Evolutionary conservation across 2,888 invertebrate species (phyloP).

Genomic region (Lacanobia oleracea): DNA sequence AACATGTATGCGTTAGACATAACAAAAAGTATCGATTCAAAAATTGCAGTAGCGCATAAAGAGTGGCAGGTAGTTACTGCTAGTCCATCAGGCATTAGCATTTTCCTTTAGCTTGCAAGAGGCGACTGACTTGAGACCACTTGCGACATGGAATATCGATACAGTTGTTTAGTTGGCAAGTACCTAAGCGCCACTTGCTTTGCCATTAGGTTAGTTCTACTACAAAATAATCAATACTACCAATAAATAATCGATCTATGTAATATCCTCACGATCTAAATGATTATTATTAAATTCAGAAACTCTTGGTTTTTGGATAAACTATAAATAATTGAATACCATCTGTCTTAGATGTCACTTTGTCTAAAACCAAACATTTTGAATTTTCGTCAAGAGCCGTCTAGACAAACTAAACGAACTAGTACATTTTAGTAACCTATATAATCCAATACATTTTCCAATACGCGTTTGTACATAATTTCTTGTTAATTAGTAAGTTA

Average conservation of each 20-base stretch:
- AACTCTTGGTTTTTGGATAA: background rate
- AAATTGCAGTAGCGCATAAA: conserved; percentile 4
- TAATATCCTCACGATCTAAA: background rate
- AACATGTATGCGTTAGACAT: background rate
- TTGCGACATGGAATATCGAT: conserved; percentile 18
- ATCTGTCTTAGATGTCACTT: background rate
- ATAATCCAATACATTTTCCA: no score
- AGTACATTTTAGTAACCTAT: no score
- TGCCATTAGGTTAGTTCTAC: background rate
- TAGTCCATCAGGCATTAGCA: conserved; percentile 15
- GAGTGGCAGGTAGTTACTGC: background rate
- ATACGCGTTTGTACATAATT: no score
- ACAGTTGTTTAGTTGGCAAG: conserved; percentile 33
- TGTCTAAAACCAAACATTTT: no score
- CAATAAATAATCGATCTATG: background rate
- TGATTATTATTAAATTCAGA: background rate
- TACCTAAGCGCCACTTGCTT: conserved; percentile 40
- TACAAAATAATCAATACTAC: no score
- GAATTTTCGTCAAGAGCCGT: no score
- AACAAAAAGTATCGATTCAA: background rate
- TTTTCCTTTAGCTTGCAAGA: conserved; percentile 20
- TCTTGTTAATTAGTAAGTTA: no score
- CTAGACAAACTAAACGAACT: no score
- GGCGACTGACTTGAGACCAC: conserved; percentile 8
- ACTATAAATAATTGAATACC: background rate